Evolutionary conservation across 2,113 vertebrate species (phyloP).

Genomic region (Sprattus sprattus): DNA sequence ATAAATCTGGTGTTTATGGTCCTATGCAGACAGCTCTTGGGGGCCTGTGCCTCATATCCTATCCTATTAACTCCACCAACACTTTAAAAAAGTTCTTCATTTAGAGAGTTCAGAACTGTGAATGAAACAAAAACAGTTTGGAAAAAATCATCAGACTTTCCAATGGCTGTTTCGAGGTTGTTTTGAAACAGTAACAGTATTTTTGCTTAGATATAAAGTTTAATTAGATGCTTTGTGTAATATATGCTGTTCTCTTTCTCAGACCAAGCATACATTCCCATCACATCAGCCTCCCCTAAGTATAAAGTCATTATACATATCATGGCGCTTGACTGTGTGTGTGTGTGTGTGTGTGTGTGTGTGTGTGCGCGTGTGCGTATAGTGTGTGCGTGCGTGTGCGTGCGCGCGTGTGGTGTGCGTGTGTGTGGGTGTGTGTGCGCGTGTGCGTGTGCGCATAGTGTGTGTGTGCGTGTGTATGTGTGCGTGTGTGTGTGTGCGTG

Average conservation of each 20-base stretch:
- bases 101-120: not conserved
- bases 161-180: not conserved
- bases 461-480: not conserved
- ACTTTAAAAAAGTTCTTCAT: not conserved
- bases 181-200: not conserved
- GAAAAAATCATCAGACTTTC: not conserved
- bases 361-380: too few species aligned
- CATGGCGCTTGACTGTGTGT: too few species aligned
- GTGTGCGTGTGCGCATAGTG: not conserved
- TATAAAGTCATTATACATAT: not conserved
- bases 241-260: not conserved
- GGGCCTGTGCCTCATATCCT: not conserved
- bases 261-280: not conserved
- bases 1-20: not conserved
- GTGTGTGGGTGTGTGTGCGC: not conserved
- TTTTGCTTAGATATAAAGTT: not conserved
- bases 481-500: not conserved
- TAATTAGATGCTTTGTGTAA: not conserved
- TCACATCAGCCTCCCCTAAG: not conserved
- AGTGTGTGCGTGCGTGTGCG: not conserved
- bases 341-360: not conserved
- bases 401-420: not conserved
- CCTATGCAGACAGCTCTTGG: not conserved
- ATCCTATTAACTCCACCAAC: not conserved
- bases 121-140: not conserved